Evolutionary conservation across 1,140 invertebrate species (phyloP).

Genomic region (Parapsyche elsis): DNA sequence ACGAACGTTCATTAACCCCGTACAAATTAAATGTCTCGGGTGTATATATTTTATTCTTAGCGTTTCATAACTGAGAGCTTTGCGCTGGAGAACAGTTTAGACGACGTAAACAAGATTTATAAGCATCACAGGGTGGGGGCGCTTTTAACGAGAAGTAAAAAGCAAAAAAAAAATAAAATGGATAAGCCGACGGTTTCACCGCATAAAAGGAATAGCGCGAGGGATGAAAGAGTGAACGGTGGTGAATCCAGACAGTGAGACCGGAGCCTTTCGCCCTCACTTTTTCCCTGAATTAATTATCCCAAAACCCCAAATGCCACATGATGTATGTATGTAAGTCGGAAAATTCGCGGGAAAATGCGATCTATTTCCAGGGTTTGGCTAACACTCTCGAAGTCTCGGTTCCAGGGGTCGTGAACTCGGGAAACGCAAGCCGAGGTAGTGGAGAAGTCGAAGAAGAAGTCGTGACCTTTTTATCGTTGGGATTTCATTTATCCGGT

Average conservation of each 20-base stretch:
- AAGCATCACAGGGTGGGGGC: not conserved
- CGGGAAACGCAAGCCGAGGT: no score
- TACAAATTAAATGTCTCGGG: not conserved
- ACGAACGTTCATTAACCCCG: no score
- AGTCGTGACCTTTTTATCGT: conserved; percentile 22
- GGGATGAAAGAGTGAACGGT: not conserved
- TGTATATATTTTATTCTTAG: not conserved
- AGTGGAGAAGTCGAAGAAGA: not conserved
- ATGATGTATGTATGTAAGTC: no score
- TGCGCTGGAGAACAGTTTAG: not conserved
- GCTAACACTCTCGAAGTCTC: no score
- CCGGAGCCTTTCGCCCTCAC: not conserved
- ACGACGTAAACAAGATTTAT: not conserved
- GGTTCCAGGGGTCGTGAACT: no score
- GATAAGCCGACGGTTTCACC: not conserved
- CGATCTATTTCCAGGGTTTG: no score
- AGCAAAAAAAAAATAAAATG: not conserved
- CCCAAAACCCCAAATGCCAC: not conserved
- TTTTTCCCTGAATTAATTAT: not conserved
- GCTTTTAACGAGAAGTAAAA: not conserved
- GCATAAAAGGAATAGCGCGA: not conserved
- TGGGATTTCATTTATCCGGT: conserved; percentile 17
- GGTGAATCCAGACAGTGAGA: not conserved
- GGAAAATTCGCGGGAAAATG: no score
- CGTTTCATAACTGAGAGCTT: not conserved